These are phyloP conservation scores for Chaetodon auriga DNA, from an alignment of 2,113 vertebrate species.

Conservation along the genomic window DNA sequence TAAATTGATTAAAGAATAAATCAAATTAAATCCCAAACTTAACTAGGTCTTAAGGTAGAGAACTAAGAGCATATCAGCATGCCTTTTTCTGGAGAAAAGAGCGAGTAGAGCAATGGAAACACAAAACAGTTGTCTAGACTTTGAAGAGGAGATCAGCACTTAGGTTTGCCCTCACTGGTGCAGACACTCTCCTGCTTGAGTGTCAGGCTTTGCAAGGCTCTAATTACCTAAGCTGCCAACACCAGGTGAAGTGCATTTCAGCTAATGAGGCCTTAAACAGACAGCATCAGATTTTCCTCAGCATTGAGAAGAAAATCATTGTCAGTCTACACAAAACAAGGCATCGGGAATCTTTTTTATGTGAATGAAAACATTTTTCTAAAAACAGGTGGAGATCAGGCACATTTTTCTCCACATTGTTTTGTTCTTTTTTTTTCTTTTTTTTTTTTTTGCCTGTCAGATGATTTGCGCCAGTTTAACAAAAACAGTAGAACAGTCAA, in stretches of 20 bases:
- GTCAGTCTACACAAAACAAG: not conserved
- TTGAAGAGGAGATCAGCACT: slow-evolving; percentile 12
- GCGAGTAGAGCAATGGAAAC: not conserved
- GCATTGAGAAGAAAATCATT: slow-evolving; percentile 1
- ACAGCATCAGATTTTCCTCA: slow-evolving; percentile 13
- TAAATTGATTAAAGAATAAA: not conserved
- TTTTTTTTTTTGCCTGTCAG: not conserved
- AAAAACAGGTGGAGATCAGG: not conserved
- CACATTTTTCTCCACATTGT: not conserved
- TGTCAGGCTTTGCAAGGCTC: slow-evolving; percentile 2
- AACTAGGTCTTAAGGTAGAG: not conserved
- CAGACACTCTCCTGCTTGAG: slow-evolving; percentile 17
- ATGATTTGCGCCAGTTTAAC: not conserved
- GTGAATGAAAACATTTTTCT: not conserved
- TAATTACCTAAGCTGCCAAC: slow-evolving; percentile 48
- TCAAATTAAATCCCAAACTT: not conserved
- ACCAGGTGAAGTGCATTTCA: slow-evolving; percentile 28
- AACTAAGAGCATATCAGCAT: slow-evolving; percentile 8
- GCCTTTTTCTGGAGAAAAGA: not conserved
- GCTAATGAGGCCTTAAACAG: slow-evolving; percentile 35
- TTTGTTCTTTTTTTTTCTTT: too few species aligned
- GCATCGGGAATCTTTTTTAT: not conserved
- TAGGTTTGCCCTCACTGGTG: not conserved
- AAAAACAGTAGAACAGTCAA: not conserved
- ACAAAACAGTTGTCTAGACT: slow-evolving; percentile 11